Evolutionary conservation across 2,797 vertebrate genomes (phyloP), one percentile per base, ranked within the genome.

Genomic region (Pogonophryne albipinna): DNA sequence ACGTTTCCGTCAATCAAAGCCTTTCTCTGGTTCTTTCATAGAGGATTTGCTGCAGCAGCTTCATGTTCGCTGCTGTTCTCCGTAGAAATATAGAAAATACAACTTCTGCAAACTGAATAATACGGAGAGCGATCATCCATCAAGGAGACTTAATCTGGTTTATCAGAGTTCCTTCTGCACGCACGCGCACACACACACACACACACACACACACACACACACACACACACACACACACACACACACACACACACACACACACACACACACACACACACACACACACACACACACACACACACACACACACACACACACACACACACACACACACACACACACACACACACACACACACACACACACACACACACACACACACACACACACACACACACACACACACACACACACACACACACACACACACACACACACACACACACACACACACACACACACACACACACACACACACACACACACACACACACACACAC

Each of bases 131-230:
- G 78, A 88, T 85, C 78, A 88, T 91, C 85, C 87, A 89, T 87
- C 84, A 87, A 66, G 62, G 82, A 84, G 83, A 87, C 86, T 89
- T 91, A 78, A 92, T 91, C 91, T 89, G 78, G 78, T 89, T 90
- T 88, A 74, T 88, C 77, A 80, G 71, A 82, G 71, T 89, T 88
- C 83, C 89, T 89, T 88, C 88, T 90, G 74, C n/a, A n/a, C n/a
- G 47, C 79, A 84, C 80, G 65, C 80, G 76, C 60, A 20, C 44
- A 47, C 1, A 47, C 3, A 59, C 44, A 68, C 67, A 53, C 80
- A 67, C 80, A 78, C 80, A 67, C 80, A 78, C 80, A 63, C 80
- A 78, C 80, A 67, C 80, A 78, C 80, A 67, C 80, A 78, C 80
- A 67, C 80, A 76, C 80, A 67, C 80, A 78, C 80, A 65, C 80